Conservation (phyloP, 2,113 vertebrate species). For the Sander vitreus region DNA sequence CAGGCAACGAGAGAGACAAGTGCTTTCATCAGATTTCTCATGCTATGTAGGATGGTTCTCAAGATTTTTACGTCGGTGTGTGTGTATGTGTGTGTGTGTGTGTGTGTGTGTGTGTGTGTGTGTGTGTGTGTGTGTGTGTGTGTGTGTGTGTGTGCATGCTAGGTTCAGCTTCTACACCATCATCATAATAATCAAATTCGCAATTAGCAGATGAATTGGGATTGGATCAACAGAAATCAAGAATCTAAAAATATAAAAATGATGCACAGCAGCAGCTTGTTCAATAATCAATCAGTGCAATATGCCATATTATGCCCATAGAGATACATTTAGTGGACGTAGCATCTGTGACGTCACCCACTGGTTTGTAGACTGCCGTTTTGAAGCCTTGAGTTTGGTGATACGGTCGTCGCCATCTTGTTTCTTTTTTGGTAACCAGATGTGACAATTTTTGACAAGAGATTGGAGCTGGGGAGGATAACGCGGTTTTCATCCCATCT, state of each 20-base stretch:
- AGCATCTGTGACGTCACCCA: no score
- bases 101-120: not conserved
- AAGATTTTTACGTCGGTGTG: not conserved
- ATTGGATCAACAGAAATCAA: conserved; percentile 32
- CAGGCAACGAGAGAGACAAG: conserved; percentile 7
- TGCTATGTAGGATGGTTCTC: not conserved
- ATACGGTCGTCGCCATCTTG: no score
- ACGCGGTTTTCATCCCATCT: no score
- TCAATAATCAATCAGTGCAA: conserved; percentile 6
- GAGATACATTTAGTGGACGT: no score
- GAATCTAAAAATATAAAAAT: conserved; percentile 9
- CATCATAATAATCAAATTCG: conserved; percentile 6
- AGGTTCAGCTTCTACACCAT: not conserved
- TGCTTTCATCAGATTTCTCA: conserved; percentile 19
- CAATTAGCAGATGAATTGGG: conserved; percentile 29
- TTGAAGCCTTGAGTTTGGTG: no score
- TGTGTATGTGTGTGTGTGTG: not conserved
- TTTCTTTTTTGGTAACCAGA: no score
- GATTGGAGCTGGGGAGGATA: no score
- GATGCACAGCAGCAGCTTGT: conserved; percentile 2
- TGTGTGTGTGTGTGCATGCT: not conserved
- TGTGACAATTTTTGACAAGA: no score
- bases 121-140: not conserved
- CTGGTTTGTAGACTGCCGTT: no score
- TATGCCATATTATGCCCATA: not conserved